Evolutionary conservation across 1,140 invertebrate species (phyloP).

Genomic region (Drosophila lacertosa): DNA sequence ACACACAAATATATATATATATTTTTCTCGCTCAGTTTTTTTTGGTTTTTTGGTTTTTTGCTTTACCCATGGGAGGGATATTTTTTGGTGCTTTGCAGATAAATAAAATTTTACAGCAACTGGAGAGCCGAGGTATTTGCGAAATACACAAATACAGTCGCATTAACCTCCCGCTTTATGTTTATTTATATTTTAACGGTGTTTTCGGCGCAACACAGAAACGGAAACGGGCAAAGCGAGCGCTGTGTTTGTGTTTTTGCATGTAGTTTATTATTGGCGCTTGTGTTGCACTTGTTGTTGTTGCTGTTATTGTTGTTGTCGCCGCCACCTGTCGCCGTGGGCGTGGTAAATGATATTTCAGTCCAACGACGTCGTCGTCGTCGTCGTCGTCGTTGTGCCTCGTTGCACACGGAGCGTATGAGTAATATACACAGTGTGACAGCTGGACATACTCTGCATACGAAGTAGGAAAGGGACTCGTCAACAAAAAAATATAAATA

Average conservation of each 20-base stretch:
- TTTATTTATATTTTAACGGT: conserved; percentile 21
- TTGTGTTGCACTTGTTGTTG: conserved; percentile 29
- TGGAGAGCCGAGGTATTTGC: conserved; percentile 22
- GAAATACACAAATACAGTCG: conserved; percentile 11
- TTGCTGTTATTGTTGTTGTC: conserved; percentile 28
- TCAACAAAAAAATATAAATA: too few relatives aligned
- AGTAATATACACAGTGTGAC: conserved; percentile 63
- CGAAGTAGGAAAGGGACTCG: too few relatives aligned
- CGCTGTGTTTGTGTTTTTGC: conserved; percentile 25
- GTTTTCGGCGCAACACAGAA: conserved; percentile 9
- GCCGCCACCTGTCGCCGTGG: conserved; percentile 70
- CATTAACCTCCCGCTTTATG: not conserved
- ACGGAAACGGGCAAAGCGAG: conserved; percentile 30
- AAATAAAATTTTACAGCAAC: conserved; percentile 50
- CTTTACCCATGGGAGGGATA: conserved; percentile 26
- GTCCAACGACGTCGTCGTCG: conserved; percentile 35
- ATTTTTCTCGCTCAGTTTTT: not conserved
- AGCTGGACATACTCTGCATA: too few relatives aligned
- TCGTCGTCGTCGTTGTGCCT: conserved; percentile 19
- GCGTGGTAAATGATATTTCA: conserved; percentile 67
- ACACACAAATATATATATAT: conserved; percentile 1
- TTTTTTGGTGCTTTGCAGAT: conserved; percentile 57
- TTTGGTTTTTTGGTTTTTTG: too few relatives aligned
- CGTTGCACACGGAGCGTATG: conserved; percentile 46
- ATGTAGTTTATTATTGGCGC: conserved; percentile 32